A percentile compares a stretch with the other conserved stretches of the same genome.
Conservation (phyloP, 2,113 vertebrate genomes). For the Lepus europaeus region DNA sequence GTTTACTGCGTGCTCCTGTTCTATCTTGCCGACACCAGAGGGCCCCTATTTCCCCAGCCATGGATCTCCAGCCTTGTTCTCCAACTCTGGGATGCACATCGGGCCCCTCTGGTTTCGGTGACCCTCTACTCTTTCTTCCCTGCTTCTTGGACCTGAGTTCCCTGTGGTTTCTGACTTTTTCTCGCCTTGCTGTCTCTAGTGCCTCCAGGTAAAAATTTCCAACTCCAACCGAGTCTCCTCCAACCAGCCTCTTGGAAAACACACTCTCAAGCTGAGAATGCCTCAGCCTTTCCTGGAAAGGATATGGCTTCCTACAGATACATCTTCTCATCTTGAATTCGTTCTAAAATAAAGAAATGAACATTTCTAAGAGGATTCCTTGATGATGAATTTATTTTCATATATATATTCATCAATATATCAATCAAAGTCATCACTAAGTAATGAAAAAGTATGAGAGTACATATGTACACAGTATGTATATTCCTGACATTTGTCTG, state of each 20-base stretch:
- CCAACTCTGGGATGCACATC: not conserved
- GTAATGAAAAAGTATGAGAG: not conserved
- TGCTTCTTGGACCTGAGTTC: not conserved
- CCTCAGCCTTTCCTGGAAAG: not conserved
- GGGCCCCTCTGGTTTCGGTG: not conserved
- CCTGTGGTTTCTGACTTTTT: not conserved
- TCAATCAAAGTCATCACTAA: not conserved
- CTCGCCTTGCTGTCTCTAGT: not conserved
- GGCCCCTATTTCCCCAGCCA: not conserved
- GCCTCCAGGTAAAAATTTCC: not conserved
- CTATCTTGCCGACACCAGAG: not conserved
- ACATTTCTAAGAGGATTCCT: constrained; percentile 32
- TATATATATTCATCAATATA: not conserved
- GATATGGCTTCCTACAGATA: not conserved
- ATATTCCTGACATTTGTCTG: constrained; percentile 27
- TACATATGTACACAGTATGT: not conserved
- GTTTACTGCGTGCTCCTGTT: not conserved
- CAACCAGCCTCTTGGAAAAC: not conserved
- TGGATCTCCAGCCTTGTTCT: not conserved
- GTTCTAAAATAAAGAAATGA: constrained; percentile 36
- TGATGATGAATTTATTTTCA: constrained; percentile 5
- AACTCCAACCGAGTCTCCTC: not conserved
- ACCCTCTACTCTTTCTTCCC: not conserved
- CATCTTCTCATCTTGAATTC: not conserved
- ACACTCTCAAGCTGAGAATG: not conserved